Base-by-base conservation (phyloP, 2,113 vertebrate species). In the Raja brachyura region DNA sequence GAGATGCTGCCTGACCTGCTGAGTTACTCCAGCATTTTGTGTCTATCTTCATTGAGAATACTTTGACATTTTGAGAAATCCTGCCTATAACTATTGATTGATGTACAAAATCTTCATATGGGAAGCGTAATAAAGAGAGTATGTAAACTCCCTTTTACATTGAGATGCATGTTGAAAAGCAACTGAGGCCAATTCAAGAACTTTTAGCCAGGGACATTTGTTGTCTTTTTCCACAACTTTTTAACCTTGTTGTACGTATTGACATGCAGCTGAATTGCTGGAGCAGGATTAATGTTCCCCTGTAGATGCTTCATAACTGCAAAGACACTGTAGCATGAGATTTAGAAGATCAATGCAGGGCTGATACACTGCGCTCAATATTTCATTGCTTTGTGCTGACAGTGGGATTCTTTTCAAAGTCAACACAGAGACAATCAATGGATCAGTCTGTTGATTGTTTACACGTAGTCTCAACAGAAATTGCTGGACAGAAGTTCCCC, bases 331-430 rank as follows among this genome's bases (percentile, higher is more conserved):
- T 68, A 39, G 68, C 90, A 90, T 92, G 90, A 92, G 90, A 92
- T 73, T 92, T 54, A 92, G 66, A 92, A 92, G 90, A 92, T 92
- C 90, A 92, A 92, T 92, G 90, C 22, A 39, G 9, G 90, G 90
- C 66, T 73, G 90, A 92, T 92, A 39, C 33, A 48, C 68, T 74
- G 90, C 39, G 39, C 54, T 92, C 90, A 92, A 92, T 92, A 92
- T 92, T 92, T 92, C 63, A 92, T 92, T 74, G 33, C 59, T 92
- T 92, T 92, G 90, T 92, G 90, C 90, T 92, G 90, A 92, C 90
- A 54, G 33, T 9, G 39, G 90, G 68, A 54, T 92, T 92, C 68
- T 54, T 92, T 92, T 92, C 66, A 92, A 92, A 92, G 90, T 92
- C 90, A 92, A 92, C 90, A 92, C 66, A 70, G 66, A 92, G 68